These are phyloP conservation scores for Solen grandis DNA, from an alignment of 1,140 invertebrate genomes.

Conservation along the genomic window DNA sequence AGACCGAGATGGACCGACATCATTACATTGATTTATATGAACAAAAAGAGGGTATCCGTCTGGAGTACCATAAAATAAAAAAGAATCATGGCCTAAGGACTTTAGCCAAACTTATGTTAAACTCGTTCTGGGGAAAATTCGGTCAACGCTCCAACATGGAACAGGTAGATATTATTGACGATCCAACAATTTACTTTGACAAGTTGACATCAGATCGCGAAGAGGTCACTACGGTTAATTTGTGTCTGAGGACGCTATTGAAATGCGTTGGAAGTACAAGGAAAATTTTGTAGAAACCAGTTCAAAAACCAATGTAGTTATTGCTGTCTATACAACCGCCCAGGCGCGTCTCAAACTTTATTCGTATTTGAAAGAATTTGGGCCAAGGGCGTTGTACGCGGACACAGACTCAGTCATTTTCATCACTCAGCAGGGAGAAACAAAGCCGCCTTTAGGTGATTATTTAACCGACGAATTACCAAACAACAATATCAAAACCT, in stretches of 20 bases:
- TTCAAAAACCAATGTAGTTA: too few species aligned
- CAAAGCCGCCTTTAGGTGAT: background rate
- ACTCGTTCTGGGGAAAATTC: too few species aligned
- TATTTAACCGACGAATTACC: conserved; percentile 16
- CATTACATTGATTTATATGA: conserved; percentile 65
- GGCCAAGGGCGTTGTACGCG: conserved; percentile 77
- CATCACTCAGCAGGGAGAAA: too few species aligned
- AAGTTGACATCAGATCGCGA: conserved; percentile 59
- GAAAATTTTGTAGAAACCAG: background rate
- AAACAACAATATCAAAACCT: conserved; percentile 8
- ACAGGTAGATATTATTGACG: conserved; percentile 3
- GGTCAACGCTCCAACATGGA: conserved; percentile 22
- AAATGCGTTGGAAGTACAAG: conserved; percentile 25
- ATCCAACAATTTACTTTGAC: conserved; percentile 58
- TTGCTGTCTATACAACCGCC: conserved; percentile 77
- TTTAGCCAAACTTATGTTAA: conserved; percentile 60
- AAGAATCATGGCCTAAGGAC: conserved; percentile 72
- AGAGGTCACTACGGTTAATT: conserved; percentile 22
- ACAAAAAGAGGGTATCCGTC: conserved; percentile 69
- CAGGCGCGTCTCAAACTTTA: conserved; percentile 78
- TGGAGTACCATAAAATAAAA: conserved; percentile 73
- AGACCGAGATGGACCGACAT: too few species aligned
- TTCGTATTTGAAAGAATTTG: too few species aligned
- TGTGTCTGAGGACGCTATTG: too few species aligned
- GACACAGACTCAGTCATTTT: conserved; percentile 79